Conservation (phyloP, 2,888 invertebrate species). For the Shargacucullia verbasci region DNA sequence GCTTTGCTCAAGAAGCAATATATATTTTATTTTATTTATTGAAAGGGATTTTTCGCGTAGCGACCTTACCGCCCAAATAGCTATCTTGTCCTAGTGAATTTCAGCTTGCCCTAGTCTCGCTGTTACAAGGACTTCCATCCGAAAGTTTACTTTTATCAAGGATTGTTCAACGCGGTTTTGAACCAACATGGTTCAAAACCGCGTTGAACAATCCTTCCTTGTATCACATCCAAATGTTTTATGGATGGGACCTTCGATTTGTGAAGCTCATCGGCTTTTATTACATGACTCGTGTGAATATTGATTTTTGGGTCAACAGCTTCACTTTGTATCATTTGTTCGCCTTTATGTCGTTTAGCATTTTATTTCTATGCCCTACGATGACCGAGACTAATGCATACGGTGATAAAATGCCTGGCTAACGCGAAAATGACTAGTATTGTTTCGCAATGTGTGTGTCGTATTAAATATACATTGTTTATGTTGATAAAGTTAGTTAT, state of each 20-base stretch:
- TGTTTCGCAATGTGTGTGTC: constrained; percentile 51
- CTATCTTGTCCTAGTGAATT: background rate
- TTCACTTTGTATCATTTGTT: constrained; percentile 74
- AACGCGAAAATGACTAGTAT: constrained; percentile 50
- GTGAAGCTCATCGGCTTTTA: constrained; percentile 82
- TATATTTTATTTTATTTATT: too few species aligned
- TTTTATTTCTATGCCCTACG: constrained; percentile 68
- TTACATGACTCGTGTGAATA: constrained; percentile 82
- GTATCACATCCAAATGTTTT: constrained; percentile 75
- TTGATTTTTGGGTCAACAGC: constrained; percentile 87
- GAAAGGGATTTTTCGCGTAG: too few species aligned
- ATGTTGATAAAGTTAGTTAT: constrained; percentile 46
- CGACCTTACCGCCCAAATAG: too few species aligned
- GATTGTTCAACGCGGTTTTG: constrained; percentile 29
- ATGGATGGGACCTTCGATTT: constrained; percentile 83
- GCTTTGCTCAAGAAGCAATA: too few species aligned
- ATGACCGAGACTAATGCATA: constrained; percentile 66
- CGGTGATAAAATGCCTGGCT: constrained; percentile 60
- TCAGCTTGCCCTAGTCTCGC: too few species aligned
- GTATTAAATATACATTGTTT: constrained; percentile 56
- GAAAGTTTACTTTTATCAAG: background rate
- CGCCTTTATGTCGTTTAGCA: constrained; percentile 64
- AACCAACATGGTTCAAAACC: constrained; percentile 42
- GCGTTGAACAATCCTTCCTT: constrained; percentile 54
- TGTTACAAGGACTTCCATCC: too few species aligned